Percentiles rank a stretch among this genome's conserved stretches.
phyloP scores from a whole-genome alignment of 2,797 vertebrate species.

The Mormyrops attenuatus region DNA sequence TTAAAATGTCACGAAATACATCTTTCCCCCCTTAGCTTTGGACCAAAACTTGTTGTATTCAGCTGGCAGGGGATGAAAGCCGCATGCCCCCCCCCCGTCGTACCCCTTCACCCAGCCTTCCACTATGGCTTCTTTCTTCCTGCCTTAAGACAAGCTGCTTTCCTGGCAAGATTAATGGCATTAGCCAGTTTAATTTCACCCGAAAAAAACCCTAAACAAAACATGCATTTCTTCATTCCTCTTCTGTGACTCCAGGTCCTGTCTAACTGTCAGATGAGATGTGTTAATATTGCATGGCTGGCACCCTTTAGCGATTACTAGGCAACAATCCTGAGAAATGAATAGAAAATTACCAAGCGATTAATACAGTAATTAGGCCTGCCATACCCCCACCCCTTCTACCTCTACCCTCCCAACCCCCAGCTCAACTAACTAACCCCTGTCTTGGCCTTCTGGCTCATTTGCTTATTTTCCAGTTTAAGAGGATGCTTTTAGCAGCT shows the following conservation, averaged over 20 bases:
- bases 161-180: slow-evolving; percentile 46
- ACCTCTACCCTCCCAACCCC: slow-evolving; percentile 25
- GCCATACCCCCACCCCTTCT: slow-evolving; percentile 36
- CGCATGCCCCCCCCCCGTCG: slow-evolving; percentile 27
- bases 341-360: slow-evolving; percentile 61
- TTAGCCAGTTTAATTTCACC: slow-evolving; percentile 51
- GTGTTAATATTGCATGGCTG: slow-evolving; percentile 64
- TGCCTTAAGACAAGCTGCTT: slow-evolving; percentile 36
- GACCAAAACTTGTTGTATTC: slow-evolving; percentile 25
- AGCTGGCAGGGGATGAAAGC: slow-evolving; percentile 38
- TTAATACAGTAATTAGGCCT: slow-evolving; percentile 62
- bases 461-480: slow-evolving; percentile 32
- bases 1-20: slow-evolving; percentile 39
- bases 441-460: neutral
- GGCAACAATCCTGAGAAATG: slow-evolving; percentile 53
- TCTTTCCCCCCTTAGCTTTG: slow-evolving; percentile 34
- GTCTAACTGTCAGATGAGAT: slow-evolving; percentile 50
- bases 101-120: slow-evolving; percentile 17
- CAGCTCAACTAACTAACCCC: slow-evolving; percentile 1
- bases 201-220: slow-evolving; percentile 33
- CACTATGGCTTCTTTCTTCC: slow-evolving; percentile 22
- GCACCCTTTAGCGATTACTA: slow-evolving; percentile 60
- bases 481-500: neutral
- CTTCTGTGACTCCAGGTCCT: slow-evolving; percentile 23
- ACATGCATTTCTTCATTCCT: slow-evolving; percentile 44